Evolutionary conservation across 2,797 vertebrate species (phyloP).

Genomic region (Sternarchorhynchus goeldii): DNA sequence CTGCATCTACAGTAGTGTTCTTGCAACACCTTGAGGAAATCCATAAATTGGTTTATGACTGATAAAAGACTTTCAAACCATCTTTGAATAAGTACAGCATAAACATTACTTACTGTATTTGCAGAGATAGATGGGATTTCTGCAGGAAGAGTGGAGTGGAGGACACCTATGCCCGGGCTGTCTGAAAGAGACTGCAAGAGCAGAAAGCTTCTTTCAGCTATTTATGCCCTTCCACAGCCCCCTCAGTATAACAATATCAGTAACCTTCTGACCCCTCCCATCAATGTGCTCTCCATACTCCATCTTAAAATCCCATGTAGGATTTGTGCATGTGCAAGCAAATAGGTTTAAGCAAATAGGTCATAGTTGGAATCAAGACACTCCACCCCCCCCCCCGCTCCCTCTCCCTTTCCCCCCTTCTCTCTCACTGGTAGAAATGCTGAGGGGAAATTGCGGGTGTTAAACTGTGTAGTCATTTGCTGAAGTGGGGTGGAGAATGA

Average conservation of each 20-base stretch:
- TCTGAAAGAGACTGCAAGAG: constrained; percentile 80
- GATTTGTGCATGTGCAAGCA: constrained; percentile 43
- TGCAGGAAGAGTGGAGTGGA: constrained; percentile 65
- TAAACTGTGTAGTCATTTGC: constrained; percentile 38
- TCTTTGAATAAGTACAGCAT: constrained; percentile 53
- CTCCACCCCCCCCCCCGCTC: neutral
- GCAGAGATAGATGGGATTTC: constrained; percentile 63
- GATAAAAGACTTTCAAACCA: neutral
- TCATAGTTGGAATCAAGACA: constrained; percentile 42
- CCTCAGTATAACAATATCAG: constrained; percentile 70
- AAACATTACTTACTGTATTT: constrained; percentile 78
- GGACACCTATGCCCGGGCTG: constrained; percentile 77
- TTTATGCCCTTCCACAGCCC: constrained; percentile 84
- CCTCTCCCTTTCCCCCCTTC: neutral
- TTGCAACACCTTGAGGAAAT: constrained; percentile 7
- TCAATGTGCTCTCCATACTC: constrained; percentile 58
- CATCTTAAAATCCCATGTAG: constrained; percentile 46
- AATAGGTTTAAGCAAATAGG: constrained; percentile 35
- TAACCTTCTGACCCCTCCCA: constrained; percentile 73
- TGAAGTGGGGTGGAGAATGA: constrained; percentile 27
- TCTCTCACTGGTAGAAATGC: constrained; percentile 24
- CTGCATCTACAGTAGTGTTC: neutral
- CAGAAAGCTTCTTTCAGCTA: constrained; percentile 75
- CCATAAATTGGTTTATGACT: neutral
- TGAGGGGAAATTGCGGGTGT: constrained; percentile 38